Evolutionary conservation across 2,113 vertebrate genomes (phyloP).

Genomic region (Micronycteris hirsuta): DNA sequence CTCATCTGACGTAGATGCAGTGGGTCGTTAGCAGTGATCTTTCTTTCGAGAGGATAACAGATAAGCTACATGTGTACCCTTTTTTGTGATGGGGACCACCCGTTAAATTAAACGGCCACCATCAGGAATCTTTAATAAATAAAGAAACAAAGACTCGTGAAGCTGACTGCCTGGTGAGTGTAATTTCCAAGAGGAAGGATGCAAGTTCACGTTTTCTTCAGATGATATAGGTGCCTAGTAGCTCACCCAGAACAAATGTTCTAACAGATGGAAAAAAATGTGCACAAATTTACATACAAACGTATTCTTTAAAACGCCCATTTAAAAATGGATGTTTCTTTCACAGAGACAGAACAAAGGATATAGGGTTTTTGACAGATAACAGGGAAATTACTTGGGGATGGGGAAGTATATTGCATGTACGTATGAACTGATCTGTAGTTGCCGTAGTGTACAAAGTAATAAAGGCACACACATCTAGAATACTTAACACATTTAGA

Average conservation of each 20-base stretch:
- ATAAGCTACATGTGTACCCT: background rate
- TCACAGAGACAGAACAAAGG: background rate
- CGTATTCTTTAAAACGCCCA: background rate
- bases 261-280: background rate
- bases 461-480: background rate
- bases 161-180: background rate
- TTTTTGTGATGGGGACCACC: background rate
- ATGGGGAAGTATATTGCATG: conserved; percentile 60
- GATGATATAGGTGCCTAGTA: background rate
- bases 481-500: background rate
- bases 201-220: background rate
- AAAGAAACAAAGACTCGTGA: background rate
- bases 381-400: conserved; percentile 69
- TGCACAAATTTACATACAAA: background rate
- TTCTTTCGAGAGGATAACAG: background rate
- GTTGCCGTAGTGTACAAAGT: too few species aligned
- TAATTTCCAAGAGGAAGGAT: background rate
- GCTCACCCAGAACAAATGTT: background rate
- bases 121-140: background rate
- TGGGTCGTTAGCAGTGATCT: background rate
- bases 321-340: background rate
- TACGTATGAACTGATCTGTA: background rate
- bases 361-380: conserved; percentile 4
- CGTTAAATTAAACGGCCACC: background rate
- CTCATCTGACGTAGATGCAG: background rate